These are phyloP conservation scores for Serranus cabrilla DNA, from an alignment of 2,797 vertebrate genomes.

Conservation along the genomic window DNA sequence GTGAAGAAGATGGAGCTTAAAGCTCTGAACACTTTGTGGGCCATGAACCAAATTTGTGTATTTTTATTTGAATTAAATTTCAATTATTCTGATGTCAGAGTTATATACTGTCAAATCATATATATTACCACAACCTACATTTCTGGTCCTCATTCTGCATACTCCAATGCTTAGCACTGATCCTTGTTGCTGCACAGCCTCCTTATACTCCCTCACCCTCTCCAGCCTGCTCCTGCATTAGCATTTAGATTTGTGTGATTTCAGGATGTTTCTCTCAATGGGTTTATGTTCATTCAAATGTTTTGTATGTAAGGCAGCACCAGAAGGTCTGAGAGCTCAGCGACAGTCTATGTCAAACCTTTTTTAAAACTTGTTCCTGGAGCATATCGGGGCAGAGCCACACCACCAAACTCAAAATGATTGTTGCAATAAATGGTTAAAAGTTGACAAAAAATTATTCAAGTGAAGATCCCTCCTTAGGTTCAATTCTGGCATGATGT, in stretches of 20 bases:
- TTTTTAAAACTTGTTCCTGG: slow-evolving; percentile 4
- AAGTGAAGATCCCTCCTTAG: slow-evolving; percentile 31
- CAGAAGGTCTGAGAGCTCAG: slow-evolving; percentile 1
- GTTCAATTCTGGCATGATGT: slow-evolving; percentile 25
- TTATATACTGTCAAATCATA: not conserved
- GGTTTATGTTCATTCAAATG: slow-evolving; percentile 26
- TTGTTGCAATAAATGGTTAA: slow-evolving; percentile 25
- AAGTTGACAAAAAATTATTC: slow-evolving; percentile 29
- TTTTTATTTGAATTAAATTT: too few species aligned
- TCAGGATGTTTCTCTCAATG: slow-evolving; percentile 26
- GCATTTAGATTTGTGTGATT: slow-evolving; percentile 57
- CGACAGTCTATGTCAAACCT: slow-evolving; percentile 7
- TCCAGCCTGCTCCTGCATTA: slow-evolving; percentile 44
- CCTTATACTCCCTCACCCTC: slow-evolving; percentile 3
- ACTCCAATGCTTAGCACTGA: not conserved
- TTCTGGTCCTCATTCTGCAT: not conserved
- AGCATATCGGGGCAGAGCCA: not conserved
- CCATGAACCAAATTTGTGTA: too few species aligned
- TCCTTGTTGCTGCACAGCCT: not conserved
- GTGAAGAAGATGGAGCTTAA: not conserved
- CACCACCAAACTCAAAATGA: slow-evolving; percentile 3
- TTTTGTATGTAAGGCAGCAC: slow-evolving; percentile 17
- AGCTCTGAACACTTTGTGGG: too few species aligned
- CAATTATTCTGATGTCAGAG: not conserved
- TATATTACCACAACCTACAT: not conserved